phyloP scores from a whole-genome alignment of 1,140 invertebrate genomes.

The Cataglyphis hispanica region DNA sequence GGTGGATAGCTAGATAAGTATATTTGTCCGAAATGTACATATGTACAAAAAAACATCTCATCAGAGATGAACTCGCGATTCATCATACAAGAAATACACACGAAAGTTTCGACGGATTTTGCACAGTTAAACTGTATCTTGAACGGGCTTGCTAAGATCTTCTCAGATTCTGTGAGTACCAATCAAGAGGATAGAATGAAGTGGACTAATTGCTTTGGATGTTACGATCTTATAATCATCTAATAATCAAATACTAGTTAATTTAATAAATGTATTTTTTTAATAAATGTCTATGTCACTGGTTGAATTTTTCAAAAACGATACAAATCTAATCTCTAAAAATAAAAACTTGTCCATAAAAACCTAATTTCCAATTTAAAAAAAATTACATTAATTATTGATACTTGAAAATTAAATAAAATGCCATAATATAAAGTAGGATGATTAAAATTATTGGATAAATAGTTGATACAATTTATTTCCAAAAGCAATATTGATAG shows the following conservation, averaged over 20 bases:
- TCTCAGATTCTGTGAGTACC: background rate
- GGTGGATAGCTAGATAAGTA: constrained; percentile 23
- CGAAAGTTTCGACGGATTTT: constrained; percentile 16
- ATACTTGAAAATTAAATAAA: background rate
- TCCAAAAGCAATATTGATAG: constrained; percentile 2
- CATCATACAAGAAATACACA: background rate
- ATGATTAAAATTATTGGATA: constrained; percentile 2
- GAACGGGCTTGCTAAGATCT: background rate
- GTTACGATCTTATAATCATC: background rate
- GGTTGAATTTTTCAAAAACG: background rate
- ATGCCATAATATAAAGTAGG: background rate
- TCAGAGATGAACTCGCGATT: constrained; percentile 25
- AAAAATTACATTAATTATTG: constrained; percentile 8
- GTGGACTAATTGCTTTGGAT: background rate
- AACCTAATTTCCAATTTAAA: background rate
- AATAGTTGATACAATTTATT: background rate
- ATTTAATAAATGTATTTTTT: background rate
- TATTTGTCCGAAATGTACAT: constrained; percentile 31
- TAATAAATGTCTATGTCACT: too few species aligned
- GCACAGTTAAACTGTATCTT: background rate
- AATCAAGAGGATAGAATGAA: background rate
- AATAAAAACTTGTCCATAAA: background rate
- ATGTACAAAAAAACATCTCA: constrained; percentile 32
- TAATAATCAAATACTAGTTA: background rate
- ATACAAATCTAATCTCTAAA: background rate